Evolutionary conservation across 2,888 invertebrate species (phyloP), one percentile per base, ranked within the genome.

Genomic region (Arrhopalites spinosus): DNA sequence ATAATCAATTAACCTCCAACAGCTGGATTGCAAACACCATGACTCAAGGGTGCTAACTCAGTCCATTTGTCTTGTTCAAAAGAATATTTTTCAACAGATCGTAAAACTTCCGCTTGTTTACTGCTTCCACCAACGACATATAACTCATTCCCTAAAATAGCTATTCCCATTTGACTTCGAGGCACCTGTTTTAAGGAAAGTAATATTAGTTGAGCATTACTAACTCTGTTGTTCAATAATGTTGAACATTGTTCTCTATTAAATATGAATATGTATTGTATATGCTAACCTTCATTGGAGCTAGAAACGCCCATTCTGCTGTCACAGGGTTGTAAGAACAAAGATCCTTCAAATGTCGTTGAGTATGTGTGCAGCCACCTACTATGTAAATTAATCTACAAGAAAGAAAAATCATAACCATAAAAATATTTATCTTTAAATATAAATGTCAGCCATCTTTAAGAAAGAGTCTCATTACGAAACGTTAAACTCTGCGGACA

Each of bases 81-180:
- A 78, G 89, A 91, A 85, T 93, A 94, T 85, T 91, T 87, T 85
- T 94, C 94, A 11, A 95, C 95, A 2, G 93, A 92, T 81, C 90
- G 89, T 59, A 96, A 89, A 73, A 94, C 93, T 83, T 91, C 91
- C 79, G 91, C 90, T 77, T 91, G 89, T 81, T 92, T 92, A 85
- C 93, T 93, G 85, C 92, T 94, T 2, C 96, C 96, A 23, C 96
- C 96, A 66, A 96, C 92, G 20, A 92, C 94, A 86, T 96, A 96
- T 69, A 96, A 88, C 50, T 91, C 91, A 63, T 84, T 83, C 85
- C 92, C 92, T 50, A 95, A 87, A 73, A 94, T 91, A n/a, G 93
- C 92, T 70, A 94, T 92, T 47, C 95, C 95, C 88, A 95, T 93
- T 88, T 96, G 95, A 78, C 93, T 93, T 78, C 96, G 90, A 36